These are phyloP conservation scores for Trididemnum clinides DNA, from an alignment of 23 tunicate species.

Conservation along the genomic window DNA sequence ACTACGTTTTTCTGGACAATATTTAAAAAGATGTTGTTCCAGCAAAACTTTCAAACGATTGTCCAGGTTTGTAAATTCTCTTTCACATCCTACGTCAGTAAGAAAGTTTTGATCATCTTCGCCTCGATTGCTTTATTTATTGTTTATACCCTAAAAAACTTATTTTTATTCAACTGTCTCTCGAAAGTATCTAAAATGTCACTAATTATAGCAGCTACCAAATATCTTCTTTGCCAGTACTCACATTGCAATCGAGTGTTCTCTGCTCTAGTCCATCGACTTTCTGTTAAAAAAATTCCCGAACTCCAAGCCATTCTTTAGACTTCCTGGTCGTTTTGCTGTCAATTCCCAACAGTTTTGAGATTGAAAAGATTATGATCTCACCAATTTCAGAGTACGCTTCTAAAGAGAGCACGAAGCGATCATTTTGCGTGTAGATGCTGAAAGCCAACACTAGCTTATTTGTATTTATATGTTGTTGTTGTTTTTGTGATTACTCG, in stretches of 20 bases:
- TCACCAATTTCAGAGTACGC: background rate
- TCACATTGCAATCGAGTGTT: background rate
- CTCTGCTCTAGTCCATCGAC: background rate
- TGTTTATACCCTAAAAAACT: background rate
- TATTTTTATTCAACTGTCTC: background rate
- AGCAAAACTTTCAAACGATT: background rate
- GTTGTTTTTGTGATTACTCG: too few species aligned
- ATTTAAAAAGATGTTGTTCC: conserved; percentile 1
- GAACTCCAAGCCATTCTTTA: background rate
- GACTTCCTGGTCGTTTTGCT: background rate
- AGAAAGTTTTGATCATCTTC: background rate
- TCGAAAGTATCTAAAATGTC: background rate
- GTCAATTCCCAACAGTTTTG: background rate
- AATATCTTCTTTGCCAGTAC: background rate
- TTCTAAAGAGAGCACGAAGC: background rate
- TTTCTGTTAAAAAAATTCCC: background rate
- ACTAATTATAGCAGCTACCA: background rate
- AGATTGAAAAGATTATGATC: background rate
- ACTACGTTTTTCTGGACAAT: conserved; percentile 8
- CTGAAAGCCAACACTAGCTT: background rate
- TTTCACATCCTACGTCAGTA: background rate
- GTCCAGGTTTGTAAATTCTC: background rate
- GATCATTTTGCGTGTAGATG: background rate
- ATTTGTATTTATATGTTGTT: background rate
- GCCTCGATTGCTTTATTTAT: too few species aligned